Base-by-base conservation (phyloP, 2,113 vertebrate genomes). In the Sisor rabdophorus region DNA sequence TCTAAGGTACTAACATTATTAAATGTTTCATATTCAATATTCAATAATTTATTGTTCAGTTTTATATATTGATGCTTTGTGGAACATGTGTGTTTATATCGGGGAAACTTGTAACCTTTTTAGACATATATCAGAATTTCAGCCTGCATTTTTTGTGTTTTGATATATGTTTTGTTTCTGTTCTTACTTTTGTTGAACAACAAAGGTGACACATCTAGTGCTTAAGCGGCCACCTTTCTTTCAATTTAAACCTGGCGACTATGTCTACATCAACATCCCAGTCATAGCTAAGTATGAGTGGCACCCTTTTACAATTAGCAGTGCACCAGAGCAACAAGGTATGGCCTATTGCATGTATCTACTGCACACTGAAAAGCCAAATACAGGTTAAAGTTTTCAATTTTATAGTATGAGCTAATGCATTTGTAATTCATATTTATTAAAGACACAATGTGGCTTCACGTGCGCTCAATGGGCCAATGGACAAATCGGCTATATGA, bases 251-350 rank as follows among this genome's bases (percentile, higher is more conserved):
- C 93, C 96, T 0, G 95, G 96, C 4, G 95, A 98, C 82, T 98
- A 93, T 16, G 19, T 98, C n/a, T 98, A 93, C 83, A 88, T 98
- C 81, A 97, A 97, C 87, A 79, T 96, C 52, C 95, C 95, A 0
- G 90, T 83, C 77, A 93, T 97, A 0, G 95, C 95, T 4, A 89
- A 91, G 85, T 94, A 92, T 0, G 94, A 97, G 86, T 97, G 95
- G 95, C 95, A 96, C 1, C 96, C 95, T 0, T 97, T 98, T 85
- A 96, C 93, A 82, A 95, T 98, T 90, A 96, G 96, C 94, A 98
- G 95, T 0, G 92, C 95, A 0, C 96, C 95, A 0, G 95, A 98
- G 87, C 94, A 96, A 83, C 83, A 89, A 82, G 94, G 95, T 96
- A 85, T 48, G 48, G 9, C 11, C 52, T 20, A 48, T 5, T 36